Conservation (phyloP, 2,113 vertebrate species). For the Hippocampus abdominalis region DNA sequence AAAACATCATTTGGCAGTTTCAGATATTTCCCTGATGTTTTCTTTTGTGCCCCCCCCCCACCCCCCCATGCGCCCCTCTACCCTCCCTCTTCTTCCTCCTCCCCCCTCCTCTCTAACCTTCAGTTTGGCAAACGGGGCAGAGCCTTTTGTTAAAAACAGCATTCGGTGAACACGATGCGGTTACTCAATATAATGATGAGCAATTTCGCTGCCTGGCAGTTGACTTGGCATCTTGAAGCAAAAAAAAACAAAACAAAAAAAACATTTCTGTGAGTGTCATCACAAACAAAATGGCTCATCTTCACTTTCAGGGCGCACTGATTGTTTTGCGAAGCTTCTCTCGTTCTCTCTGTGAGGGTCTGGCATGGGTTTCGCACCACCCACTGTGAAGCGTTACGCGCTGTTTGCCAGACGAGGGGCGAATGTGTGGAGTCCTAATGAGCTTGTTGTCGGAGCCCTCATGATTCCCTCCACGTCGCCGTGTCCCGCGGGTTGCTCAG, state of each 20-base stretch:
- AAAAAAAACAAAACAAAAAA: slow-evolving; percentile 20
- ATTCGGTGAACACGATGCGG: slow-evolving; percentile 1
- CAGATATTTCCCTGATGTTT: slow-evolving; percentile 57
- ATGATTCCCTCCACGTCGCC: slow-evolving; percentile 51
- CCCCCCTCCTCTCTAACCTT: slow-evolving; percentile 20
- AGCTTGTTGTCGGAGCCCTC: slow-evolving; percentile 53
- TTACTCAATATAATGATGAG: slow-evolving; percentile 27
- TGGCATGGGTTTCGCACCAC: slow-evolving; percentile 50
- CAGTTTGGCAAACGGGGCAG: slow-evolving; percentile 27
- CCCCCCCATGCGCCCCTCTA: too few relatives aligned
- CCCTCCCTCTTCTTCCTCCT: slow-evolving; percentile 31
- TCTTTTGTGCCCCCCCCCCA: slow-evolving; percentile 29
- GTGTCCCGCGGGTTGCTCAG: slow-evolving; percentile 57
- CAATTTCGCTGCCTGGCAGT: slow-evolving; percentile 43
- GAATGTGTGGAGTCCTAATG: slow-evolving; percentile 64
- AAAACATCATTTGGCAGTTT: slow-evolving; percentile 53
- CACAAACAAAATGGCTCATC: slow-evolving; percentile 29
- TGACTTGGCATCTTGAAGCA: slow-evolving; percentile 20
- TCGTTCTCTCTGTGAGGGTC: background rate
- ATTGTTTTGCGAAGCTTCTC: slow-evolving; percentile 51
- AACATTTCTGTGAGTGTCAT: slow-evolving; percentile 3
- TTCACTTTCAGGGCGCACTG: slow-evolving; percentile 26
- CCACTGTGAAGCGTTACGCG: slow-evolving; percentile 54
- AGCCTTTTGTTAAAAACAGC: slow-evolving; percentile 53
- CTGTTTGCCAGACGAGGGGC: slow-evolving; percentile 64